Evolutionary conservation across 2,797 vertebrate species (phyloP).

Genomic region (Tachyglossus aculeatus): DNA sequence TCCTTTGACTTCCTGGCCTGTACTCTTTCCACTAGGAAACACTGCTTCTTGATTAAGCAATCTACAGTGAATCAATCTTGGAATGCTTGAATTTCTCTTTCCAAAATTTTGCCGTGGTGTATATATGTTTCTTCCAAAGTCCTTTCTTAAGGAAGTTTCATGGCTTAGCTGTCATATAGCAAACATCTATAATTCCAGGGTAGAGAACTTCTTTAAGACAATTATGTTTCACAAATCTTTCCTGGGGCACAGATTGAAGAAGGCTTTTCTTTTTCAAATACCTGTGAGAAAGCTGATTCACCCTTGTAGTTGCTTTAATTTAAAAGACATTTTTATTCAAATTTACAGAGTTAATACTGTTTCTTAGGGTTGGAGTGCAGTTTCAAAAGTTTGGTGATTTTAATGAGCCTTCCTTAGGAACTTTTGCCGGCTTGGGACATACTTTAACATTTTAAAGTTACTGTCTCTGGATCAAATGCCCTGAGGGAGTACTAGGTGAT

Average conservation of each 20-base stretch:
- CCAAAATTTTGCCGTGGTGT: too few relatives aligned
- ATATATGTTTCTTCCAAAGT: too few relatives aligned
- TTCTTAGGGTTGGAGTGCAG: slow-evolving; percentile 7
- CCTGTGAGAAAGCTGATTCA: slow-evolving; percentile 7
- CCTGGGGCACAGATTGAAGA: slow-evolving; percentile 18
- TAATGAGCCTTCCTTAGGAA: background rate
- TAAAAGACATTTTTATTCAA: slow-evolving; percentile 19
- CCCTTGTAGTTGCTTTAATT: background rate
- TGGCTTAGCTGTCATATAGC: too few relatives aligned
- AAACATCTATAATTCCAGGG: too few relatives aligned
- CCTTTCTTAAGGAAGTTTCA: too few relatives aligned
- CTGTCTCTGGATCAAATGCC: background rate
- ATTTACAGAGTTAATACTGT: background rate
- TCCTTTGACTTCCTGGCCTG: too few relatives aligned
- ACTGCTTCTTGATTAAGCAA: too few relatives aligned
- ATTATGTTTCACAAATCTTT: slow-evolving; percentile 6
- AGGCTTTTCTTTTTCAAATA: slow-evolving; percentile 20
- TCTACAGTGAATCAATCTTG: too few relatives aligned
- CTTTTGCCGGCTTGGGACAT: background rate
- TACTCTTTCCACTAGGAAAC: too few relatives aligned
- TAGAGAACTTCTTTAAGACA: slow-evolving; percentile 27
- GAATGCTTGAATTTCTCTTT: too few relatives aligned
- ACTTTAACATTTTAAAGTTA: too few relatives aligned
- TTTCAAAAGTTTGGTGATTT: background rate
- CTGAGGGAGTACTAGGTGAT: slow-evolving; percentile 20